phyloP scores from a whole-genome alignment of 2,888 invertebrate species.

The Elysia crispata region DNA sequence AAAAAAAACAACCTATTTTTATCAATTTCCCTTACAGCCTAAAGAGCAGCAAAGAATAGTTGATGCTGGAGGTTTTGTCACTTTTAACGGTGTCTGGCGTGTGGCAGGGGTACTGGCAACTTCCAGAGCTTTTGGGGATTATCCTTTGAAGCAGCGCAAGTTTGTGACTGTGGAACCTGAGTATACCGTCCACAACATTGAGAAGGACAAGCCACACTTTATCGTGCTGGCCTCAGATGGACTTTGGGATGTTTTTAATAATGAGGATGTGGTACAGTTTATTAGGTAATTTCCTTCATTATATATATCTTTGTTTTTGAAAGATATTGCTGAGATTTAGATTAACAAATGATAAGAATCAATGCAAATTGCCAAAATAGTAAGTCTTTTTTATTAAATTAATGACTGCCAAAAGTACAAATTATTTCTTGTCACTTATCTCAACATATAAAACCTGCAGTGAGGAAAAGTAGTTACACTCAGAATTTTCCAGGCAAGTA shows the following conservation, averaged over 20 bases:
- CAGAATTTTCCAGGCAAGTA: too few species aligned
- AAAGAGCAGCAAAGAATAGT: constrained; percentile 94
- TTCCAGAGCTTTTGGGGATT: constrained; percentile 94
- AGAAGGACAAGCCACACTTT: constrained; percentile 90
- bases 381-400: too few species aligned
- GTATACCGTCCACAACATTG: constrained; percentile 92
- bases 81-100: constrained; percentile 96
- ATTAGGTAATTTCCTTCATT: constrained; percentile 82
- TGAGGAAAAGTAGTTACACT: too few species aligned
- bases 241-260: constrained; percentile 96
- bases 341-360: too few species aligned
- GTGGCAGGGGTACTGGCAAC: constrained; percentile 96
- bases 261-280: constrained; percentile 94
- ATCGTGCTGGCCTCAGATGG: constrained; percentile 96
- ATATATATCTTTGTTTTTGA: too few species aligned
- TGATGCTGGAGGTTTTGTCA: constrained; percentile 96
- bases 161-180: constrained; percentile 97
- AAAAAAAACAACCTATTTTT: too few species aligned
- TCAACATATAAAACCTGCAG: too few species aligned
- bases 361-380: too few species aligned
- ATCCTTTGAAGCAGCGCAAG: constrained; percentile 94
- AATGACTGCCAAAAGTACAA: too few species aligned
- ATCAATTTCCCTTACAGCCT: constrained; percentile 81
- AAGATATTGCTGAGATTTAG: too few species aligned
- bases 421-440: too few species aligned